Evolutionary conservation across 2,797 vertebrate genomes (phyloP).

Genomic region (Petrocephalus sullivani): DNA sequence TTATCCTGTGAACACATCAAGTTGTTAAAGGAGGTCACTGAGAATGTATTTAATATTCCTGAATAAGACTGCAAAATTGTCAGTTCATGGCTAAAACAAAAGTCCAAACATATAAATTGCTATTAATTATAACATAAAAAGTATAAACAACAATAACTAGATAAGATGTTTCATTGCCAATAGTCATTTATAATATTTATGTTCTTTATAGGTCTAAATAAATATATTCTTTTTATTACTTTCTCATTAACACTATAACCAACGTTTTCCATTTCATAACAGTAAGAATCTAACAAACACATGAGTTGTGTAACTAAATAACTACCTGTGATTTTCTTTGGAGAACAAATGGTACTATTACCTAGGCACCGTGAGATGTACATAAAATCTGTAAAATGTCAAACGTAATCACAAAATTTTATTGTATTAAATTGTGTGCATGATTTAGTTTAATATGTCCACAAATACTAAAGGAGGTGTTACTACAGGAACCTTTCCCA

Average conservation of each 20-base stretch:
- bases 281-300: not conserved
- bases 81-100: not conserved
- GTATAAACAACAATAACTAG: not conserved
- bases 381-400: not conserved
- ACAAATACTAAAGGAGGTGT: too few species aligned
- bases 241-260: not conserved
- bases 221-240: not conserved
- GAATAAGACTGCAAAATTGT: not conserved
- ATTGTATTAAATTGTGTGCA: too few species aligned
- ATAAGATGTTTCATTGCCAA: not conserved
- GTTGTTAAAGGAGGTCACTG: constrained; percentile 13
- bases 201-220: not conserved
- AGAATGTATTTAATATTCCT: not conserved
- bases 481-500: too few species aligned
- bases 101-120: not conserved
- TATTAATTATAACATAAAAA: not conserved
- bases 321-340: not conserved
- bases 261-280: not conserved
- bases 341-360: not conserved
- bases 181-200: not conserved
- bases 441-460: too few species aligned
- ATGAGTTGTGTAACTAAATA: not conserved
- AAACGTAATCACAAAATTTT: not conserved
- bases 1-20: constrained; percentile 6
- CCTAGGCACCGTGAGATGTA: not conserved